Conservation (phyloP, 2,888 invertebrate genomes). For the Xanthorhoe designata region DNA sequence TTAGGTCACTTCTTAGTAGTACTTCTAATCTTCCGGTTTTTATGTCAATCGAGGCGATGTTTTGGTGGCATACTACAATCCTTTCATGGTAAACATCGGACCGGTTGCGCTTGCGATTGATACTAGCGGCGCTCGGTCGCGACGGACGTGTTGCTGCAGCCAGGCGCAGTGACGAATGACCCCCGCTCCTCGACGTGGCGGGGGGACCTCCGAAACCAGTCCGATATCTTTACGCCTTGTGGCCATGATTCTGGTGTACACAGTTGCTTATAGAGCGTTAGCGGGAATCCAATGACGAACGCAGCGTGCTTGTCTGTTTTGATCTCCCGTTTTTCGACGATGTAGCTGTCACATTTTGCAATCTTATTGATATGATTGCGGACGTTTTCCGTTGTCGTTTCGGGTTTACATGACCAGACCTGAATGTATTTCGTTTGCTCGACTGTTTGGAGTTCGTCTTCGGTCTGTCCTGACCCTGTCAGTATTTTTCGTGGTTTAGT, state of each 20-base stretch:
- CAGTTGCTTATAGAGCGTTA: slow-evolving; percentile 2
- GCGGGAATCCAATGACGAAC: slow-evolving; percentile 27
- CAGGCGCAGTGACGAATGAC: not conserved
- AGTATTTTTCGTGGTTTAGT: slow-evolving; percentile 10
- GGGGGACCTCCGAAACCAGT: slow-evolving; percentile 30
- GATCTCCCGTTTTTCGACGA: slow-evolving; percentile 24
- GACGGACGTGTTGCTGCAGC: not conserved
- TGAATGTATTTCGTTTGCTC: slow-evolving; percentile 18
- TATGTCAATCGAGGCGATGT: slow-evolving; percentile 16
- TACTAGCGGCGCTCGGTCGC: no score
- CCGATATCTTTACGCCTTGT: slow-evolving; percentile 17
- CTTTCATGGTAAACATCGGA: no score
- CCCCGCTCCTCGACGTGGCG: slow-evolving; percentile 27
- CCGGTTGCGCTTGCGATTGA: no score
- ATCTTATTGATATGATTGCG: slow-evolving; percentile 21
- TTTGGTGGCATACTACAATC: slow-evolving; percentile 26
- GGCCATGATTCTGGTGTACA: slow-evolving; percentile 24
- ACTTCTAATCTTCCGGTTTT: slow-evolving; percentile 22
- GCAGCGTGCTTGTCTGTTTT: slow-evolving; percentile 19
- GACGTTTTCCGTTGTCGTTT: slow-evolving; percentile 21
- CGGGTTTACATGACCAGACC: slow-evolving; percentile 25
- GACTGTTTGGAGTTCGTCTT: slow-evolving; percentile 19
- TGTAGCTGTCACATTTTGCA: slow-evolving; percentile 11
- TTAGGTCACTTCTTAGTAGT: slow-evolving; percentile 12
- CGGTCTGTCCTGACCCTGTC: slow-evolving; percentile 2